Percentiles rank a stretch among this genome's conserved stretches.
These are phyloP conservation scores for Drosophila simulans DNA, from an alignment of 1,140 invertebrate genomes.

Conservation along the genomic window DNA sequence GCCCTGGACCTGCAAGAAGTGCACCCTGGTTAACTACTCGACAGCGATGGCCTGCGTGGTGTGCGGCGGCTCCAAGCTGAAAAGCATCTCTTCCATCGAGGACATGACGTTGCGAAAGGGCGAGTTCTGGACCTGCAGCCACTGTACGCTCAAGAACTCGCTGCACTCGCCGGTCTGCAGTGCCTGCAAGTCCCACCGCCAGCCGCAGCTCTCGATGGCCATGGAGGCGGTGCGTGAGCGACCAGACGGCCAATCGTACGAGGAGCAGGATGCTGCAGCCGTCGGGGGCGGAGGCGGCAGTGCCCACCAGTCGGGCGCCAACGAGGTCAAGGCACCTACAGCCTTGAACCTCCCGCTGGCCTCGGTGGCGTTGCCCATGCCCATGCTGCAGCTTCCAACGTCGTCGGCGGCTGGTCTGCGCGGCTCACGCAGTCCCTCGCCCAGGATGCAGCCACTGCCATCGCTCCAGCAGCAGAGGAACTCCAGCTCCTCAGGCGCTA, in stretches of 20 bases:
- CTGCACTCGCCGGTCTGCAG: conserved; percentile 89
- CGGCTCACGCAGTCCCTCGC: conserved; percentile 65
- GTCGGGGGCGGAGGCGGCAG: neutral
- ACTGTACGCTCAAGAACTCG: conserved; percentile 94
- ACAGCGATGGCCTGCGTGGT: conserved; percentile 90
- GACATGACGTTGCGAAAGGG: conserved; percentile 90
- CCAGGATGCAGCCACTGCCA: conserved; percentile 34
- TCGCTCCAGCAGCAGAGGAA: conserved; percentile 5
- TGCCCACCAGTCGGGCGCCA: neutral
- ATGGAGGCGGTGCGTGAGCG: conserved; percentile 64
- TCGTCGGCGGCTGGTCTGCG: conserved; percentile 38
- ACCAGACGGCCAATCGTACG: conserved; percentile 67
- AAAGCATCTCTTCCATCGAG: conserved; percentile 87
- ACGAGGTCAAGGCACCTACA: conserved; percentile 19
- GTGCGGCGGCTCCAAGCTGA: conserved; percentile 92
- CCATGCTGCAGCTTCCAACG: conserved; percentile 44
- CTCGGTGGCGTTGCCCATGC: conserved; percentile 31
- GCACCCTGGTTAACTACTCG: conserved; percentile 92
- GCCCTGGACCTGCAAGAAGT: conserved; percentile 94
- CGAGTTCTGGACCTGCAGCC: conserved; percentile 91
- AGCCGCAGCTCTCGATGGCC: conserved; percentile 51
- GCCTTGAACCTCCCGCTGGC: conserved; percentile 7
- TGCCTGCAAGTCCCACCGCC: conserved; percentile 88
- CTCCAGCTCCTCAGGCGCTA: conserved; percentile 55
- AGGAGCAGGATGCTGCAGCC: conserved; percentile 51